phyloP scores from a whole-genome alignment of 2,888 invertebrate species.

The Lasioglossum zephyrum region DNA sequence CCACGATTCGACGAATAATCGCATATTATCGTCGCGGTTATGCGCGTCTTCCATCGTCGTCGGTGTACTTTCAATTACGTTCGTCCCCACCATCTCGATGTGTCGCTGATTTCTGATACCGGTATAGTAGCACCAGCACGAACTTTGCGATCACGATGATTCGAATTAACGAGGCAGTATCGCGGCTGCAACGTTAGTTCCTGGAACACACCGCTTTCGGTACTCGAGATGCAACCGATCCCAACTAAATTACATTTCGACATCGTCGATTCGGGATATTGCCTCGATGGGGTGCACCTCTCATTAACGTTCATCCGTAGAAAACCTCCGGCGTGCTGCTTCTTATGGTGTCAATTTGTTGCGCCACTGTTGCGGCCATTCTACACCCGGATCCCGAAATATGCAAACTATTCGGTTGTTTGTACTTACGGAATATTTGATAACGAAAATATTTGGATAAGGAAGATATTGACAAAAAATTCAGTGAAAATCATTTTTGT shows the following conservation, averaged over 20 bases:
- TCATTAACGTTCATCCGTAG: constrained; percentile 61
- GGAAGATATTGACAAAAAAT: too few species aligned
- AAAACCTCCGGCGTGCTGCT: background rate
- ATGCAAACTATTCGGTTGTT: too few species aligned
- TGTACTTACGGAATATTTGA: too few species aligned
- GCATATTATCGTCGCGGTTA: constrained; percentile 34
- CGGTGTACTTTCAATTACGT: constrained; percentile 50
- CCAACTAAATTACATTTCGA: constrained; percentile 51
- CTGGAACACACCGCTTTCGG: constrained; percentile 47
- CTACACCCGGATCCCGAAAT: background rate
- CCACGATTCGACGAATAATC: constrained; percentile 37
- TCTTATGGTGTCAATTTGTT: constrained; percentile 12
- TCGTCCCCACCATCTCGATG: background rate
- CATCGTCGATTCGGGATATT: constrained; percentile 45
- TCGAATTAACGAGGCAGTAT: constrained; percentile 57
- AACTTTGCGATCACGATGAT: constrained; percentile 44
- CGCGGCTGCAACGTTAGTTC: constrained; percentile 52
- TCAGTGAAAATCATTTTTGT: too few species aligned
- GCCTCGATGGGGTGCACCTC: constrained; percentile 38
- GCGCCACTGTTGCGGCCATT: background rate
- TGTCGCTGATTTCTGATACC: constrained; percentile 42
- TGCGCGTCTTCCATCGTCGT: constrained; percentile 17
- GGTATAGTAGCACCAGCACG: background rate
- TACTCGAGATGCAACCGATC: constrained; percentile 40
- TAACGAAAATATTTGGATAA: too few species aligned